Evolutionary conservation across 37 sponge, comb jelly and placozoan genomes (phyloP).

Genomic region (Mnemiopsis leidyi): DNA sequence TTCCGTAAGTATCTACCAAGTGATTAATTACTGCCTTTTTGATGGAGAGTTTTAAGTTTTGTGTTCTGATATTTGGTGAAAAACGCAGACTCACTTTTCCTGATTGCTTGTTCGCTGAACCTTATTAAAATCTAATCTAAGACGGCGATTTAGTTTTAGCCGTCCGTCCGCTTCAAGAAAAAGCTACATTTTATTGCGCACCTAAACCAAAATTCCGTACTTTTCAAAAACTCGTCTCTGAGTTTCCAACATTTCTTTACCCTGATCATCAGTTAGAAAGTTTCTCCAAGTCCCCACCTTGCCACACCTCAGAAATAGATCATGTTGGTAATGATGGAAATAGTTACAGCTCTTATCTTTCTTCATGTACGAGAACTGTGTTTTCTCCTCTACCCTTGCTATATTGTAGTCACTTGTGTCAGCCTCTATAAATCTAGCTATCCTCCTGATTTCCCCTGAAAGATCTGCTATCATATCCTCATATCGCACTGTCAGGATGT

Average conservation of each 20-base stretch:
- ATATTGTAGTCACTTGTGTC: neutral
- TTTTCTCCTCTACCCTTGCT: neutral
- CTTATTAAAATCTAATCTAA: too few relatives aligned
- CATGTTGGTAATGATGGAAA: neutral
- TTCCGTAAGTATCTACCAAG: constrained; percentile 32
- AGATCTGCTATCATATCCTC: neutral
- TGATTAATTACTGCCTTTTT: too few relatives aligned
- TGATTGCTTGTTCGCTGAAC: too few relatives aligned
- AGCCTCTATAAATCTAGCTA: neutral
- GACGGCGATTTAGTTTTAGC: too few relatives aligned
- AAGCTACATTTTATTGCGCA: too few relatives aligned
- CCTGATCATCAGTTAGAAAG: neutral
- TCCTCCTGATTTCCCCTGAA: neutral
- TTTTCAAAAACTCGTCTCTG: neutral
- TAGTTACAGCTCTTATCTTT: neutral
- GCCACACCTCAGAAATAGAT: neutral
- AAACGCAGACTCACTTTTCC: too few relatives aligned
- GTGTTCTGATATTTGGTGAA: too few relatives aligned
- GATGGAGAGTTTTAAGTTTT: too few relatives aligned
- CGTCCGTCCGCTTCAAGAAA: too few relatives aligned
- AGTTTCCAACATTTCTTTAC: neutral
- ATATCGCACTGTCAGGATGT: neutral
- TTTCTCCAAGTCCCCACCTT: neutral
- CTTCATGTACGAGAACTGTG: neutral
- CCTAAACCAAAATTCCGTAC: neutral